Conservation (phyloP, 1,140 invertebrate genomes). For the Sinella curviseta region DNA sequence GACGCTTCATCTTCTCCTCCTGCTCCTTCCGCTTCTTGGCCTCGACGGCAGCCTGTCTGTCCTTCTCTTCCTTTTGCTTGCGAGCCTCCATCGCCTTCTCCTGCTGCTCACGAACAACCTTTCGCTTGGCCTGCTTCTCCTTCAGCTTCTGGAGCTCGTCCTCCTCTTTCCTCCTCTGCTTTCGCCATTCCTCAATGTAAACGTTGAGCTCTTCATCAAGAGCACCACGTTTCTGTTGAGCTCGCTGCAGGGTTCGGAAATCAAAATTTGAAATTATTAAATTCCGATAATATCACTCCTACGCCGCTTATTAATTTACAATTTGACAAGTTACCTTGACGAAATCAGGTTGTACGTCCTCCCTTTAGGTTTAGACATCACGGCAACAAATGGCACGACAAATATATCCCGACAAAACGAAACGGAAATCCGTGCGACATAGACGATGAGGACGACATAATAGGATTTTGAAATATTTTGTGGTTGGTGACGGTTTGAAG, state of each 20-base stretch:
- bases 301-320: no score
- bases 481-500: neutral
- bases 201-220: constrained; percentile 56
- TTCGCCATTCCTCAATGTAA: constrained; percentile 57
- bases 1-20: constrained; percentile 58
- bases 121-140: constrained; percentile 55
- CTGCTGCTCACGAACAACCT: constrained; percentile 55
- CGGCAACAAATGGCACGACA: no score
- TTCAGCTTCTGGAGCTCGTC: constrained; percentile 59
- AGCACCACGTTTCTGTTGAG: constrained; percentile 12
- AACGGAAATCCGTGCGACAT: no score
- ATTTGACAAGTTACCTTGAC: constrained; percentile 28
- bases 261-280: no score
- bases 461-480: no score
- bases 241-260: neutral
- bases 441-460: no score
- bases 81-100: constrained; percentile 56
- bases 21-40: constrained; percentile 55
- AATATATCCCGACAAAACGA: no score
- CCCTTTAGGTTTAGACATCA: neutral
- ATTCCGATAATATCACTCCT: no score
- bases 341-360: constrained; percentile 26
- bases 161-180: constrained; percentile 58
- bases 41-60: constrained; percentile 51
- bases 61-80: constrained; percentile 57